These are phyloP conservation scores for Cyclophora punctaria DNA, from an alignment of 2,888 invertebrate species.

Conservation along the genomic window DNA sequence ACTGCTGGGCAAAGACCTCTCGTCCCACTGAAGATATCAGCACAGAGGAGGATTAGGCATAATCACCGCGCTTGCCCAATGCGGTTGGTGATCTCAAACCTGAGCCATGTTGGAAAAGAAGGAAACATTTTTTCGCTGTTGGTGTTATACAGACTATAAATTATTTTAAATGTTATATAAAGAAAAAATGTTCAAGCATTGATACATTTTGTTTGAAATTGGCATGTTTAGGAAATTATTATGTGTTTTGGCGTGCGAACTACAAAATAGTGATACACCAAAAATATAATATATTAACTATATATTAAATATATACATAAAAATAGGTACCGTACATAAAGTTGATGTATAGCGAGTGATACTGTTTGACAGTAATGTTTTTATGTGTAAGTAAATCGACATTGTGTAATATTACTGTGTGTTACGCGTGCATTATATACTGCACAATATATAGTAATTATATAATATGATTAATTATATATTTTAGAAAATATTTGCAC, in stretches of 20 bases:
- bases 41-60: no score
- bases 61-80: no score
- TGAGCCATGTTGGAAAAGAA: no score
- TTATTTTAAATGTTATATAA: no score
- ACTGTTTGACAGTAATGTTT: conserved; percentile 71
- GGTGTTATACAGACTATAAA: no score
- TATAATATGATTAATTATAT: conserved; percentile 61
- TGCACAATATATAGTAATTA: conserved; percentile 66
- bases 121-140: no score
- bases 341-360: conserved; percentile 65
- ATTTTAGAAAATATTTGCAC: conserved; percentile 75
- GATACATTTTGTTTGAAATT: no score
- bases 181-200: no score
- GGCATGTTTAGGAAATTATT: no score
- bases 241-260: conserved; percentile 51
- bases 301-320: conserved; percentile 28
- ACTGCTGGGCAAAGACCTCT: no score
- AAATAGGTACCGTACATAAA: conserved; percentile 50
- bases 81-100: no score
- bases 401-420: conserved; percentile 42
- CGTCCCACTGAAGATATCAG: no score
- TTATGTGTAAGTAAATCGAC: conserved; percentile 58
- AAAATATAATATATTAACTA: conserved; percentile 30
- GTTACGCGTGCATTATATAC: conserved; percentile 70
- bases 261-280: conserved; percentile 54